Evolutionary conservation across 2,797 vertebrate genomes (phyloP).

Genomic region (Clarias fuscus): DNA sequence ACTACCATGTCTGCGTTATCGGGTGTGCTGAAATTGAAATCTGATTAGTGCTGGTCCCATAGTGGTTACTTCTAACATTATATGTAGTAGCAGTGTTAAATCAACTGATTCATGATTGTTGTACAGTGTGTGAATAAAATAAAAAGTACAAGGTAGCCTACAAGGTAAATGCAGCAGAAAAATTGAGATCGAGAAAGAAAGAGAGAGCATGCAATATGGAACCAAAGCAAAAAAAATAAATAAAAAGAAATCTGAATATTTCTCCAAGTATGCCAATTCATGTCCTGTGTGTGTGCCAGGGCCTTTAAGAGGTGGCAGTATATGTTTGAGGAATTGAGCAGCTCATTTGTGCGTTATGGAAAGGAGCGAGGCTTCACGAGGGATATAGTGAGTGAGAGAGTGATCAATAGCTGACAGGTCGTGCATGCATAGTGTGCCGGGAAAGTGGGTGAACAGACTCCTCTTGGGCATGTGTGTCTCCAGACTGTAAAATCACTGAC

Average conservation of each 20-base stretch:
- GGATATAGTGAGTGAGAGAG: slow-evolving; percentile 47
- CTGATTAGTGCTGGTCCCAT: too few species aligned
- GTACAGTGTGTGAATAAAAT: background rate
- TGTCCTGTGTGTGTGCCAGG: slow-evolving; percentile 19
- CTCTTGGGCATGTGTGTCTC: slow-evolving; percentile 66
- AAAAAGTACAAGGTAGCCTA: background rate
- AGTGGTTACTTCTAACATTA: background rate
- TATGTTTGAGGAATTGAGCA: slow-evolving; percentile 61
- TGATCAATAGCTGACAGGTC: slow-evolving; percentile 67
- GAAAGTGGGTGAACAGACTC: slow-evolving; percentile 68
- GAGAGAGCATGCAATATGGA: background rate
- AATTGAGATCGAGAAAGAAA: slow-evolving; percentile 26
- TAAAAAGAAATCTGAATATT: slow-evolving; percentile 36
- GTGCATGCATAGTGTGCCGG: slow-evolving; percentile 60
- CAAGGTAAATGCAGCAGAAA: background rate
- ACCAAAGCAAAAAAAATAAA: background rate
- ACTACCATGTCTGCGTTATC: background rate
- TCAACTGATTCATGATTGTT: background rate
- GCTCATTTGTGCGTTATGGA: slow-evolving; percentile 70
- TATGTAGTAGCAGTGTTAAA: background rate
- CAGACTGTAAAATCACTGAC: slow-evolving; percentile 65
- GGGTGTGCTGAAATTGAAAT: background rate
- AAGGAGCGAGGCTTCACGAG: slow-evolving; percentile 46
- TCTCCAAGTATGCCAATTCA: slow-evolving; percentile 51
- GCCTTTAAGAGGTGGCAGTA: slow-evolving; percentile 68